Evolutionary conservation across 2,888 invertebrate genomes (phyloP).

Genomic region (Selenia dentaria): DNA sequence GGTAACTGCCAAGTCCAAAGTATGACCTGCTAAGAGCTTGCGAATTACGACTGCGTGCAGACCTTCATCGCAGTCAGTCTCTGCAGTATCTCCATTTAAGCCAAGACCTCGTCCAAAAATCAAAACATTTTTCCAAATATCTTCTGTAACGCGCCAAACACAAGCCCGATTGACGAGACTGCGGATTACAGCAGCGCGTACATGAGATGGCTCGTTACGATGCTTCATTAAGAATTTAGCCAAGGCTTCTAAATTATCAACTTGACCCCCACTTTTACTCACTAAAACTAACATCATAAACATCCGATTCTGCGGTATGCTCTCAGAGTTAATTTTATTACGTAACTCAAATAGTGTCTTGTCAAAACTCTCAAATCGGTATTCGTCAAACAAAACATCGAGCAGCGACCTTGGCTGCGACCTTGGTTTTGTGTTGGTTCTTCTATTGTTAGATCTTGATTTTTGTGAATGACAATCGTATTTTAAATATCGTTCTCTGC

Average conservation of each 20-base stretch:
- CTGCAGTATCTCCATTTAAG: slow-evolving; percentile 49
- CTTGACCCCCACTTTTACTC: slow-evolving; percentile 60
- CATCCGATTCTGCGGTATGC: slow-evolving; percentile 49
- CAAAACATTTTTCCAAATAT: slow-evolving; percentile 50
- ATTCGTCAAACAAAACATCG: slow-evolving; percentile 54
- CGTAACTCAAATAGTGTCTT: slow-evolving; percentile 50
- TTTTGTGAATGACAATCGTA: no score
- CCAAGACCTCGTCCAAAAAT: slow-evolving; percentile 54
- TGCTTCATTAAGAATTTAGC: slow-evolving; percentile 45
- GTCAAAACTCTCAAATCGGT: slow-evolving; percentile 54
- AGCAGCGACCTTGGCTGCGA: slow-evolving; percentile 38
- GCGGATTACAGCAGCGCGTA: slow-evolving; percentile 57
- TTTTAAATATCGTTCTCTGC: no score
- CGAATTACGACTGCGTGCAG: slow-evolving; percentile 59
- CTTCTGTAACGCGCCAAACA: slow-evolving; percentile 52
- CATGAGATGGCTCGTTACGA: slow-evolving; percentile 55
- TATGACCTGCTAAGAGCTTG: slow-evolving; percentile 37
- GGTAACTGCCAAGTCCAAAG: slow-evolving; percentile 33
- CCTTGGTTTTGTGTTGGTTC: no score
- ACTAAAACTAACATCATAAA: slow-evolving; percentile 63
- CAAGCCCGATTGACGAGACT: slow-evolving; percentile 58
- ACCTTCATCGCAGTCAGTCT: slow-evolving; percentile 54
- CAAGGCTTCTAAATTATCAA: slow-evolving; percentile 43
- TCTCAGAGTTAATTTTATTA: slow-evolving; percentile 43
- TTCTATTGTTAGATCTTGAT: no score